Conservation (phyloP, 1,140 invertebrate species). For the Drosophila arawakana region DNA sequence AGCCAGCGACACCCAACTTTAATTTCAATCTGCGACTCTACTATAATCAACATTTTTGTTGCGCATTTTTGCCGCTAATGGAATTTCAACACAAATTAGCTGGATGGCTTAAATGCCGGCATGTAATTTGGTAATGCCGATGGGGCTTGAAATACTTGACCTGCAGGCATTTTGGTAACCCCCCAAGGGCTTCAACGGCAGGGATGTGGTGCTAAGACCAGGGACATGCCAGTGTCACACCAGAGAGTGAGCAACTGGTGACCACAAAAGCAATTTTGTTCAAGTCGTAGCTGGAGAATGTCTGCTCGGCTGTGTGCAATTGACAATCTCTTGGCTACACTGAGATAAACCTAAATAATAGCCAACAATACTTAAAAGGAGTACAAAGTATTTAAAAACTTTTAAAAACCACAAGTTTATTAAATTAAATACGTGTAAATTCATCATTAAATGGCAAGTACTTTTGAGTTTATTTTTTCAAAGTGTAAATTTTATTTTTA, state of each 20-base stretch:
- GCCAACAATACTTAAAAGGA: too few relatives aligned
- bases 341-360: not conserved
- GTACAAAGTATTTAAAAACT: too few relatives aligned
- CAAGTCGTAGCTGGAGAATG: not conserved
- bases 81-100: conserved; percentile 77
- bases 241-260: not conserved
- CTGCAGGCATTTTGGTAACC: conserved; percentile 28
- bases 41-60: not conserved
- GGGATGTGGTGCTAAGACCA: not conserved
- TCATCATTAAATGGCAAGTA: too few relatives aligned
- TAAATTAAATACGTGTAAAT: too few relatives aligned
- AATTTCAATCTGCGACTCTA: not conserved
- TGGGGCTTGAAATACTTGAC: conserved; percentile 37
- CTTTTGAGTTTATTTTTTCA: too few relatives aligned
- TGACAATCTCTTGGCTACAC: conserved; percentile 37
- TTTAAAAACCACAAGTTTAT: too few relatives aligned
- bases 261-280: conserved; percentile 48
- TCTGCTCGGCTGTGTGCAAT: conserved; percentile 19
- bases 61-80: conserved; percentile 21
- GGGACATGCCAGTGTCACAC: too few relatives aligned
- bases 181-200: not conserved
- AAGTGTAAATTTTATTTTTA: too few relatives aligned
- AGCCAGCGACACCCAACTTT: not conserved
- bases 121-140: conserved; percentile 56
- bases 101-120: conserved; percentile 68